Percentiles rank a stretch among this genome's conserved stretches.
phyloP scores from a whole-genome alignment of 23 tunicate species.

The Diplosoma virens region DNA sequence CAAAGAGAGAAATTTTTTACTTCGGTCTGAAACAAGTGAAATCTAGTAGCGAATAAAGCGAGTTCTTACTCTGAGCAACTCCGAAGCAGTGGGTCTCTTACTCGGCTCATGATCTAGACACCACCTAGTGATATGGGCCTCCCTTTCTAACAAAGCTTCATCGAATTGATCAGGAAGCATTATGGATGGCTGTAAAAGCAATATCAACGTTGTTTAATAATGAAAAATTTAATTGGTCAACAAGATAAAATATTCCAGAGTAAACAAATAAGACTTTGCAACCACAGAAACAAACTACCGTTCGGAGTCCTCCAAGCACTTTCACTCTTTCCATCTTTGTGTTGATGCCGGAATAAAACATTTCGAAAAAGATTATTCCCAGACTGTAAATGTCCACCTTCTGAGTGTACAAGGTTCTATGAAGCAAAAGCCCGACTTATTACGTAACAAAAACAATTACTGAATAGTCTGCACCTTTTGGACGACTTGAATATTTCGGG shows the following conservation, averaged over 20 bases:
- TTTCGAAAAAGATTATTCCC: slow-evolving; percentile 91
- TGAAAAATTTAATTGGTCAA: too few species aligned
- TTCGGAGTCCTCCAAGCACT: slow-evolving; percentile 60
- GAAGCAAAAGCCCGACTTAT: background rate
- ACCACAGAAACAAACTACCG: too few species aligned
- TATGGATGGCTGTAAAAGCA: slow-evolving; percentile 44
- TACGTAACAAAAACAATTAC: background rate
- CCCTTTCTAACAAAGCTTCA: slow-evolving; percentile 48
- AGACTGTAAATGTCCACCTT: slow-evolving; percentile 92
- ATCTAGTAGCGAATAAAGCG: background rate
- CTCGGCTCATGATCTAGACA: slow-evolving; percentile 76
- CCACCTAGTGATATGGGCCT: slow-evolving; percentile 67
- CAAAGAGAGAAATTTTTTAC: too few species aligned
- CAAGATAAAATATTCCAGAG: too few species aligned
- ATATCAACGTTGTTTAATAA: too few species aligned
- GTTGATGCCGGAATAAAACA: slow-evolving; percentile 56
- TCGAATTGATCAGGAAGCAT: slow-evolving; percentile 66
- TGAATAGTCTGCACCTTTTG: slow-evolving; percentile 21
- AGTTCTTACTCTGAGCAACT: slow-evolving; percentile 58
- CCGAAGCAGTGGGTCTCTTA: slow-evolving; percentile 73
- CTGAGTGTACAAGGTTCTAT: slow-evolving; percentile 70
- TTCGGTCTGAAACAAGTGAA: background rate
- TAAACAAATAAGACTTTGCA: too few species aligned
- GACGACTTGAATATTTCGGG: slow-evolving; percentile 46
- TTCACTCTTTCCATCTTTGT: slow-evolving; percentile 87